Percentiles rank a stretch among this genome's conserved stretches.
Evolutionary conservation across 2,888 invertebrate genomes (phyloP).

Genomic region (Synanthedon vespiformis): DNA sequence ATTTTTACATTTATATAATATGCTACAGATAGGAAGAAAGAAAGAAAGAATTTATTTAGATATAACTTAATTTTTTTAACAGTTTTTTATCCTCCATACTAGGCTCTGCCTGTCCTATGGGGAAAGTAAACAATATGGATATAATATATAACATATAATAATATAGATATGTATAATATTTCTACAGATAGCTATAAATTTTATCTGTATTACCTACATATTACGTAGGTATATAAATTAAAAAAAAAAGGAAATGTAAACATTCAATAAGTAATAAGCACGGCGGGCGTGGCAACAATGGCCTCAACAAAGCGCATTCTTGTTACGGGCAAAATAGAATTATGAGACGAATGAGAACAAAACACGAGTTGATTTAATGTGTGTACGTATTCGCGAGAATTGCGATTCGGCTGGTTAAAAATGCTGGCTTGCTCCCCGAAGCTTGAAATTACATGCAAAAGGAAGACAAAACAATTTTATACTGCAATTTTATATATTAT

Average conservation of each 20-base stretch:
- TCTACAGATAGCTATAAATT: too few species aligned
- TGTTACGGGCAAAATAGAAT: conserved; percentile 42
- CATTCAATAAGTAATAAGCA: neutral
- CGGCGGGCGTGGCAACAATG: conserved; percentile 3
- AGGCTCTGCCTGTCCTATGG: too few species aligned
- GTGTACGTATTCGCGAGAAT: conserved; percentile 32
- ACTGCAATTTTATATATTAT: neutral
- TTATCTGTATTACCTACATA: too few species aligned
- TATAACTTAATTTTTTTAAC: too few species aligned
- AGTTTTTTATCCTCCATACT: too few species aligned
- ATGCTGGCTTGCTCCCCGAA: conserved; percentile 36
- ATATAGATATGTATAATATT: too few species aligned
- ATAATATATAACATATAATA: too few species aligned
- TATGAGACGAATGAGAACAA: conserved; percentile 59
- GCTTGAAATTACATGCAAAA: conserved; percentile 39
- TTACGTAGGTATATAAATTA: too few species aligned
- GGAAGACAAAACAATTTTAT: conserved; percentile 18
- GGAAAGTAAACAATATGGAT: too few species aligned
- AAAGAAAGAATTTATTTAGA: too few species aligned
- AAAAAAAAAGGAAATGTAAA: neutral
- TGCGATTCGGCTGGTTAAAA: conserved; percentile 36
- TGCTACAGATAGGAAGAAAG: too few species aligned
- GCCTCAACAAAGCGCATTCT: conserved; percentile 29
- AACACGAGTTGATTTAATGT: conserved; percentile 53
- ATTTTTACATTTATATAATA: too few species aligned